A percentile compares a stretch with the other conserved stretches of the same genome.
These are phyloP conservation scores for Bombus ignitus DNA, from an alignment of 1,140 invertebrate species.

Conservation along the genomic window DNA sequence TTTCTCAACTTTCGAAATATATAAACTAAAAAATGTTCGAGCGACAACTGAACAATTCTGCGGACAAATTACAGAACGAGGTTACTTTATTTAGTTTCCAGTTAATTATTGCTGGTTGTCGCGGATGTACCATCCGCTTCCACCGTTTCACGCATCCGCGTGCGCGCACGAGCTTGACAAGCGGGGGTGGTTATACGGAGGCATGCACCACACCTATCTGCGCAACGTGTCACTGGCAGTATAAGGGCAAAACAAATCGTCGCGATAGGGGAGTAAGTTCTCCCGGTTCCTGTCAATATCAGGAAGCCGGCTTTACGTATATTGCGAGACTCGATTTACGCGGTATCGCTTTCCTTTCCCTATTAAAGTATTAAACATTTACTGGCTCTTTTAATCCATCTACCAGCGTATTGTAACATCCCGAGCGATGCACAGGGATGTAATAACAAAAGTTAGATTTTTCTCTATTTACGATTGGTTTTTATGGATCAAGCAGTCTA, in stretches of 20 bases:
- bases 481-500: background rate
- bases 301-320: slow-evolving; percentile 27
- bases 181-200: slow-evolving; percentile 29
- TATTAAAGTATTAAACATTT: slow-evolving; percentile 25
- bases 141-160: slow-evolving; percentile 24
- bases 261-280: slow-evolving; percentile 22
- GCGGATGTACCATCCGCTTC: background rate
- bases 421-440: background rate
- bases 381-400: background rate
- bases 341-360: slow-evolving; percentile 24
- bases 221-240: slow-evolving; percentile 39
- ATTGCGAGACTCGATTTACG: slow-evolving; percentile 32
- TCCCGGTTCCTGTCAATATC: slow-evolving; percentile 39
- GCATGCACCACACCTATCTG: slow-evolving; percentile 17
- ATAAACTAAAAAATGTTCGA: background rate
- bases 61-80: background rate
- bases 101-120: slow-evolving; percentile 28
- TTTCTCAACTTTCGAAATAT: background rate
- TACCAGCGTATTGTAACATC: too few relatives aligned
- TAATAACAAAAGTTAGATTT: background rate
- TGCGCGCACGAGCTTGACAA: slow-evolving; percentile 1
- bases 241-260: slow-evolving; percentile 32
- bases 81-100: slow-evolving; percentile 24
- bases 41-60: background rate
- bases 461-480: background rate